Base-by-base conservation (phyloP, 1,140 invertebrate species). In the Zaprionus davidi region DNA sequence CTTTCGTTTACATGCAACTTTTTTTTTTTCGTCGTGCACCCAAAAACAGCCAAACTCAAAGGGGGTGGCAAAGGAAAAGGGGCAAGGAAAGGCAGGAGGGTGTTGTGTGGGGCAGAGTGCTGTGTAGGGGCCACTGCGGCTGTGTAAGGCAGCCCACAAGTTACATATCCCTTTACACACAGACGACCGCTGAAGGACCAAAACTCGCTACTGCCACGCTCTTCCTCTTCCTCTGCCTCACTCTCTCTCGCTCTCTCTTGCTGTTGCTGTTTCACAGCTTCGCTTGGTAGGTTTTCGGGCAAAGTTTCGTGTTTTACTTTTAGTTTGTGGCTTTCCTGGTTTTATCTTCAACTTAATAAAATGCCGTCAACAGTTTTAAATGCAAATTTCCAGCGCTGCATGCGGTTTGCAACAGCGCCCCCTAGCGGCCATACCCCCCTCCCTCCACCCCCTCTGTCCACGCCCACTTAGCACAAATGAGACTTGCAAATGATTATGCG, bases 321-420 rank as follows among this genome's bases (percentile, higher is more conserved):
- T 88, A 88, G 84, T 88, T 90, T 88, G 85, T 82, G 85, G 85
- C 86, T 90, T 88, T 90, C 78, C 86, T 85, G 85, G 85, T 88
- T 90, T 88, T 90, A 88, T 90, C 85, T 88, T 79, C 85, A 88
- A 88, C 85, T 88, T 88, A 88, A 88, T 88, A 88, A 88, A 88
- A 88, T 79, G 85, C 78, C 85, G 85, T 88, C 85, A 90, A 88
- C 85, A 88, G 85, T 88, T 88, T 90, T 88, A 88, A 88, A 88
- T 88, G 84, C 85, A 88, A 88, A 88, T 88, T 83, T 90, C 66
- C 85, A 84, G 63, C 68, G 77, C 82, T 77, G 77, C 80, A 67
- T 81, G 75, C 64, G 74, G 69, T 73, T 72, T 46, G 38, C 38
- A 17, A n/a, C 41, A 53, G 38, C 63, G 57, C 20, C 28, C 38